Evolutionary conservation across 2,888 invertebrate species (phyloP).

Genomic region (Lasioglossum oenotherae): DNA sequence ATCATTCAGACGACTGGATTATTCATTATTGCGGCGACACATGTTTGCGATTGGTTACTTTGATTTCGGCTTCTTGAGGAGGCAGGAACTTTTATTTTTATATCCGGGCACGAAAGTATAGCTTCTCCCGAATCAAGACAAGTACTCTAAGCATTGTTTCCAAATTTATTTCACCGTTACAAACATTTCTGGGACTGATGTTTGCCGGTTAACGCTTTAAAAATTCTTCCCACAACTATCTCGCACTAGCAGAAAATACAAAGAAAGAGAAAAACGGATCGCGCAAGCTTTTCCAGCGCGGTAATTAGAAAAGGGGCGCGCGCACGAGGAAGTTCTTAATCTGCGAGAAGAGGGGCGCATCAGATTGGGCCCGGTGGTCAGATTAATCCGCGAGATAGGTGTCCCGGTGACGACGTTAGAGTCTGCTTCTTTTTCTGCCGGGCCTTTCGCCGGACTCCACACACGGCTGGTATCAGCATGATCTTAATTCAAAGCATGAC

Average conservation of each 20-base stretch:
- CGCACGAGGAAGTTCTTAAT: slow-evolving; percentile 15
- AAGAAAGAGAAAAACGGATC: not conserved
- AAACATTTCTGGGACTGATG: not conserved
- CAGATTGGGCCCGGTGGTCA: not conserved
- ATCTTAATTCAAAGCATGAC: slow-evolving; percentile 81
- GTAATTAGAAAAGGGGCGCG: not conserved
- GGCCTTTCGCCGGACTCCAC: slow-evolving; percentile 19
- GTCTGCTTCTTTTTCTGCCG: slow-evolving; percentile 44
- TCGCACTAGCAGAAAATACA: not conserved
- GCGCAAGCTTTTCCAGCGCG: not conserved
- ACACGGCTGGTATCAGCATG: slow-evolving; percentile 62
- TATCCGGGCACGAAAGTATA: too few species aligned
- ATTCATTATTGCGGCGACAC: not conserved
- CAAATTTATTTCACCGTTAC: too few species aligned
- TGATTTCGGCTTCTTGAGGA: too few species aligned
- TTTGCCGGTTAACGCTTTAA: not conserved
- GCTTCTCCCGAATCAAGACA: too few species aligned
- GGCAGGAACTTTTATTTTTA: too few species aligned
- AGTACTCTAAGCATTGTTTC: too few species aligned
- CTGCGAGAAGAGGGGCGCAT: not conserved
- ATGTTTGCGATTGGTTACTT: too few species aligned
- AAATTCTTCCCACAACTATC: not conserved
- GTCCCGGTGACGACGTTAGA: slow-evolving; percentile 57
- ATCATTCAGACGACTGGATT: not conserved
- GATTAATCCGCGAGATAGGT: slow-evolving; percentile 57